A percentile compares a stretch with the other conserved stretches of the same genome.
phyloP scores from a whole-genome alignment of 2,113 vertebrate genomes.

The Perccottus glenii region DNA sequence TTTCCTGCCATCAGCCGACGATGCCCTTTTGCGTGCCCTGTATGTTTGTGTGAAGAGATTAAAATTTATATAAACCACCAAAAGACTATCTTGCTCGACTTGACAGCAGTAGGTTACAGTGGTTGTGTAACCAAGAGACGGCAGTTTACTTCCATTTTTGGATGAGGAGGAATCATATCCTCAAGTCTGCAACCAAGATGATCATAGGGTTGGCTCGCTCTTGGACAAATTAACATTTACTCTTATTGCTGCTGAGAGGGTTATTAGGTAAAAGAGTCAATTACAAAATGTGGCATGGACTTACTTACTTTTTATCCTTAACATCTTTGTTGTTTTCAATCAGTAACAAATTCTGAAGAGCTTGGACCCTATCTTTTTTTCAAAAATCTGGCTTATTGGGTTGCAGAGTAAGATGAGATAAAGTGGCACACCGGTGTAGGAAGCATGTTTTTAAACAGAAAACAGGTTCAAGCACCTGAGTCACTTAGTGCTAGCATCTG shows the following conservation, averaged over 20 bases:
- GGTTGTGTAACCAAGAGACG: slow-evolving; percentile 25
- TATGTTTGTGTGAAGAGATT: background rate
- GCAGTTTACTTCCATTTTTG: slow-evolving; percentile 33
- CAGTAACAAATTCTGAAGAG: too few relatives aligned
- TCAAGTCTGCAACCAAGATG: slow-evolving; percentile 21
- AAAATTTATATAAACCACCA: slow-evolving; percentile 12
- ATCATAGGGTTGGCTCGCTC: slow-evolving; percentile 24
- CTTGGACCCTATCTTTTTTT: too few relatives aligned
- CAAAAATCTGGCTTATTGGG: too few relatives aligned
- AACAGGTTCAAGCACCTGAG: background rate
- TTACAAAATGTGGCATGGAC: slow-evolving; percentile 1
- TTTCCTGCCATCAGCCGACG: background rate
- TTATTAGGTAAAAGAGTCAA: slow-evolving; percentile 48
- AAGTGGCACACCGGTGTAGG: background rate
- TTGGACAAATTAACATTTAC: slow-evolving; percentile 36
- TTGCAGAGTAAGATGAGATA: background rate
- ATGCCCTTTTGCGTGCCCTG: background rate
- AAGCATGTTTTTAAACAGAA: background rate
- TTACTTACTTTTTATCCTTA: too few relatives aligned
- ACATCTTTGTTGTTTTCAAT: too few relatives aligned
- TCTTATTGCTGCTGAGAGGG: slow-evolving; percentile 17
- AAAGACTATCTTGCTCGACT: background rate
- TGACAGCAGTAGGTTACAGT: slow-evolving; percentile 2
- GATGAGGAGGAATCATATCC: slow-evolving; percentile 29
- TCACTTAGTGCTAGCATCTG: slow-evolving; percentile 2